phyloP scores from a whole-genome alignment of 1,140 invertebrate species.

The Caenorhabditis briggsae region DNA sequence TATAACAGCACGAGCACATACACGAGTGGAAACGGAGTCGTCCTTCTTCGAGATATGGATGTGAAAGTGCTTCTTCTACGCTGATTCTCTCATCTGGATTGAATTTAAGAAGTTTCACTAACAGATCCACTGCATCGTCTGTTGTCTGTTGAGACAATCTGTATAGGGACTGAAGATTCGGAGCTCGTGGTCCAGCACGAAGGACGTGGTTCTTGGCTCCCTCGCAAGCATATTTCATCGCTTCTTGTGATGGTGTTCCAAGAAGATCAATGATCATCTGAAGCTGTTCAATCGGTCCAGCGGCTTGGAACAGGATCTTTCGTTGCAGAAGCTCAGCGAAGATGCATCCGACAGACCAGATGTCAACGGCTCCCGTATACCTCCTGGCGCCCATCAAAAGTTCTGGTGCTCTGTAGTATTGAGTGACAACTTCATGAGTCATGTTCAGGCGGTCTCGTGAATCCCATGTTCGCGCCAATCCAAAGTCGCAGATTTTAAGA shows the following conservation, averaged over 20 bases:
- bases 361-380: slow-evolving; percentile 87
- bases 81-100: slow-evolving; percentile 88
- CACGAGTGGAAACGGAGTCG: slow-evolving; percentile 97
- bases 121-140: slow-evolving; percentile 91
- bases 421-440: slow-evolving; percentile 90
- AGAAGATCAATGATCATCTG: slow-evolving; percentile 96
- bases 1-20: slow-evolving; percentile 96
- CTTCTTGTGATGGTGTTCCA: slow-evolving; percentile 91
- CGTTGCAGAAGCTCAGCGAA: slow-evolving; percentile 95
- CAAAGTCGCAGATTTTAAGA: slow-evolving; percentile 99
- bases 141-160: slow-evolving; percentile 82
- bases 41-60: slow-evolving; percentile 97
- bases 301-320: slow-evolving; percentile 95
- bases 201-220: slow-evolving; percentile 94
- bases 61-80: slow-evolving; percentile 91
- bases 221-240: slow-evolving; percentile 95
- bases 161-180: slow-evolving; percentile 66
- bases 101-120: slow-evolving; percentile 97
- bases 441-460: slow-evolving; percentile 92
- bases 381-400: slow-evolving; percentile 80
- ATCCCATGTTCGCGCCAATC: slow-evolving; percentile 94
- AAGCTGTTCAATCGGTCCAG: slow-evolving; percentile 93
- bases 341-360: slow-evolving; percentile 99
- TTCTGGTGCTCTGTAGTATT: slow-evolving; percentile 89
- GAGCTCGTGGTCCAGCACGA: slow-evolving; percentile 81